Evolutionary conservation across 2,113 vertebrate species (phyloP), one percentile per base, ranked within the genome.

Genomic region (Osmerus eperlanus): DNA sequence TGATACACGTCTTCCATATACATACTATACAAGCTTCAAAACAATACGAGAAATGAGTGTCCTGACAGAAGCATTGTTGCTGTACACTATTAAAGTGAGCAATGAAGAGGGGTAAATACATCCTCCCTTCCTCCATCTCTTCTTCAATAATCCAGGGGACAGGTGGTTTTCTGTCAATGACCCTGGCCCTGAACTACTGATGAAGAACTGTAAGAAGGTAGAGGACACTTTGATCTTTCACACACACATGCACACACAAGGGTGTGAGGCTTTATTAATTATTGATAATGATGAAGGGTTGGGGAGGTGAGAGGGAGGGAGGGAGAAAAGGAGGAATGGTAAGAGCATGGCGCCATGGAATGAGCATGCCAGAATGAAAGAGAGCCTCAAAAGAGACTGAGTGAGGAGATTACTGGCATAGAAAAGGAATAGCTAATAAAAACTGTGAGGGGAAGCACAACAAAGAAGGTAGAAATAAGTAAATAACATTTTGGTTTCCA

Each of bases 141-240:
- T 41, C 32, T 65, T 65, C 15, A n/a, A n/a, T 9, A 47, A 41
- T 9, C 63, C 18, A 7, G 15, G 13, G 18, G 62, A 65, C 32
- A 19, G 29, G 32, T 41, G 41, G 63, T n/a, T 65, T 65, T 41
- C 32, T 65, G 63, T 65, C 63, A 65, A 13, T 41, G 32, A 32
- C 28, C n/a, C n/a, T 47, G 36, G 3, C 32, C 63, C 28, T 47
- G 41, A 65, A 65, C 32, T 13, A 47, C 15, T 4, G 32, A 29
- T 19, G 29, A 32, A 36, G 8, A 36, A 41, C 18, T 6, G 8
- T 21, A 18, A 36, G 63, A 65, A 65, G 32, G 28, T 47, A 19
- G 62, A 12, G 15, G 32, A 15, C 15, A 13, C 77, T 75, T 68
- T 79, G 77, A 79, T 79, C 64, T 65, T 16, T 3, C 58, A n/a